Conservation (phyloP, 2,113 vertebrate genomes). For the Connochaetes taurinus region DNA sequence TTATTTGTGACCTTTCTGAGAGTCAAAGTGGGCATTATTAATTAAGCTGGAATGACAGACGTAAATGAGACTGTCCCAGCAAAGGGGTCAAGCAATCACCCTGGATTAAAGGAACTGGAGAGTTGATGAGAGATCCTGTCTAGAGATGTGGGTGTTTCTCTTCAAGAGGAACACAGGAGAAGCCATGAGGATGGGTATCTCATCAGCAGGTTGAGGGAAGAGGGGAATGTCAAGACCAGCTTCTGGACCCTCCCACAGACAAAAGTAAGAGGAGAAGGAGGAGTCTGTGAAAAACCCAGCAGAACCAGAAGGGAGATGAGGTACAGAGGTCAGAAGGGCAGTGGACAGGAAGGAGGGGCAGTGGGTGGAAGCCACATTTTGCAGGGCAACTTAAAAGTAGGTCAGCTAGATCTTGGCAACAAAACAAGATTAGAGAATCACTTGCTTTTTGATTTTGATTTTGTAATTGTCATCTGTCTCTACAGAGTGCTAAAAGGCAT, state of each 20-base stretch:
- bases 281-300: neutral
- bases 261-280: neutral
- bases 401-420: conserved; percentile 36
- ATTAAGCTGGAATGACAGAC: neutral
- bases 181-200: neutral
- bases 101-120: neutral
- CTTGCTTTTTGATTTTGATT: conserved; percentile 36
- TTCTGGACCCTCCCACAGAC: neutral
- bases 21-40: neutral
- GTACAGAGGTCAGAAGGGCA: neutral
- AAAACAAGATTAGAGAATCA: neutral
- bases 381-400: conserved; percentile 15
- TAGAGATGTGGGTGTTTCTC: neutral
- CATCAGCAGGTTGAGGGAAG: neutral
- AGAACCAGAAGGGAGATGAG: neutral
- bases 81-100: neutral
- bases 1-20: neutral
- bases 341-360: neutral
- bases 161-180: neutral
- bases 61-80: neutral
- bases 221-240: neutral
- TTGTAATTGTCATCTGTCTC: conserved; percentile 36
- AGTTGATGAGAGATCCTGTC: neutral
- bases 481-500: conserved; percentile 57
- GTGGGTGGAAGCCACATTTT: neutral